phyloP scores from a whole-genome alignment of 1,140 invertebrate species.

The Cataglyphis hispanica region DNA sequence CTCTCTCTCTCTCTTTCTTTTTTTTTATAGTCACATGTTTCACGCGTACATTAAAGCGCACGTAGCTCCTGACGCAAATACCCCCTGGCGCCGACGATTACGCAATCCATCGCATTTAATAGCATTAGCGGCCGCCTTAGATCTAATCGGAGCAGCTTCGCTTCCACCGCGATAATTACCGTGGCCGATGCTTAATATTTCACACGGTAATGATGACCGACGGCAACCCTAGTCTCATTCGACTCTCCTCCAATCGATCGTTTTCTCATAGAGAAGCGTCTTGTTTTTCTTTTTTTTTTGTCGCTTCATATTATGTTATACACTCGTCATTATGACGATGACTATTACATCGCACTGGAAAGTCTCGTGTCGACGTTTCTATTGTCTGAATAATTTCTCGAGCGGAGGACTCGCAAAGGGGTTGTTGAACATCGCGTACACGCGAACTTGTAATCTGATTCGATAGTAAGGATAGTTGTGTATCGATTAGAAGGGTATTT shows the following conservation, averaged over 20 bases:
- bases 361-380: constrained; percentile 16
- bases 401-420: neutral
- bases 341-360: neutral
- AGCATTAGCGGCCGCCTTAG: constrained; percentile 72
- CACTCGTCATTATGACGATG: constrained; percentile 19
- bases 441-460: constrained; percentile 40
- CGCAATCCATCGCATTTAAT: constrained; percentile 78
- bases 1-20: neutral
- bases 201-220: constrained; percentile 67
- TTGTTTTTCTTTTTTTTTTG: neutral
- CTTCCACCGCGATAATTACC: constrained; percentile 73
- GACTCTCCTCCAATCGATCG: constrained; percentile 23
- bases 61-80: constrained; percentile 28
- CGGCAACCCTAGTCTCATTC: constrained; percentile 12
- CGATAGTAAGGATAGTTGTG: neutral
- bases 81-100: constrained; percentile 69
- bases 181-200: constrained; percentile 75
- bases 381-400: constrained; percentile 51
- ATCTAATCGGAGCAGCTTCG: constrained; percentile 72
- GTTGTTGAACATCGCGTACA: neutral
- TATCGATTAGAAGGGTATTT: constrained; percentile 20
- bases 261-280: neutral
- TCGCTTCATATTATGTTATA: constrained; percentile 9
- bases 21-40: constrained; percentile 21
- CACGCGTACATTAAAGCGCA: constrained; percentile 41